phyloP scores from a whole-genome alignment of 2,113 vertebrate genomes.

The Scytalopus superciliaris region DNA sequence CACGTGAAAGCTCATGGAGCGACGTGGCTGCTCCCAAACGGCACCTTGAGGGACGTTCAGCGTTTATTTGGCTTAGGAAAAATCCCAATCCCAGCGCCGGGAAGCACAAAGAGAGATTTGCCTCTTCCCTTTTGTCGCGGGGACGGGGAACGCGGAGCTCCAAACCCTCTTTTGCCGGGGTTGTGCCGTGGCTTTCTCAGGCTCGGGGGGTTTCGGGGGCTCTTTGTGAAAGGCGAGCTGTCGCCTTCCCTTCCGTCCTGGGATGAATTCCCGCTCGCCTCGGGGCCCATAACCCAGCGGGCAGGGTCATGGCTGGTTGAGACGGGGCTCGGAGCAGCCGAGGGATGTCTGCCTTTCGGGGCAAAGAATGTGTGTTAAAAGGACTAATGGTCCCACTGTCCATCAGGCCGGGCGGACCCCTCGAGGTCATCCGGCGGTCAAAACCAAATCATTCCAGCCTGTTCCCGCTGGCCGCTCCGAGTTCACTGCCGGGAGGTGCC shows the following conservation, averaged over 20 bases:
- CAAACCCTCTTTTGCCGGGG: not conserved
- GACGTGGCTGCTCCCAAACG: not conserved
- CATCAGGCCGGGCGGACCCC: conserved; percentile 72
- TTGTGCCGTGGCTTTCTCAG: not conserved
- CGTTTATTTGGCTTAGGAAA: not conserved
- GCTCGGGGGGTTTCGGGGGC: not conserved
- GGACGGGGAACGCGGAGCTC: not conserved
- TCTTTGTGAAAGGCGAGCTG: conserved; percentile 21
- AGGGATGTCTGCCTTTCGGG: conserved; percentile 66
- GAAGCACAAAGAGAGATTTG: conserved; percentile 1
- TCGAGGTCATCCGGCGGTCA: conserved; percentile 82
- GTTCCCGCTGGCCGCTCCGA: conserved; percentile 41
- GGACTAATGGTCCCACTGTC: conserved; percentile 75
- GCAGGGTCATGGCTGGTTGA: conserved; percentile 58
- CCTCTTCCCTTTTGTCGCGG: not conserved
- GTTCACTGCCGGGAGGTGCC: conserved; percentile 53
- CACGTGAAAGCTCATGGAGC: not conserved
- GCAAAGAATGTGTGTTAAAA: conserved; percentile 78
- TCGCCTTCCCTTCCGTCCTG: not conserved
- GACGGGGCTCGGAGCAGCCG: not conserved
- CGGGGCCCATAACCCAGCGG: conserved; percentile 35
- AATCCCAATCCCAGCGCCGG: not conserved
- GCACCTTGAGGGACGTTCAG: not conserved
- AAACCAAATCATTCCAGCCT: conserved; percentile 76
- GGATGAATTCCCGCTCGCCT: conserved; percentile 35